A percentile compares a stretch with the other conserved stretches of the same genome.
These are phyloP conservation scores for Xylota sylvarum DNA, from an alignment of 2,888 invertebrate genomes.

Conservation along the genomic window DNA sequence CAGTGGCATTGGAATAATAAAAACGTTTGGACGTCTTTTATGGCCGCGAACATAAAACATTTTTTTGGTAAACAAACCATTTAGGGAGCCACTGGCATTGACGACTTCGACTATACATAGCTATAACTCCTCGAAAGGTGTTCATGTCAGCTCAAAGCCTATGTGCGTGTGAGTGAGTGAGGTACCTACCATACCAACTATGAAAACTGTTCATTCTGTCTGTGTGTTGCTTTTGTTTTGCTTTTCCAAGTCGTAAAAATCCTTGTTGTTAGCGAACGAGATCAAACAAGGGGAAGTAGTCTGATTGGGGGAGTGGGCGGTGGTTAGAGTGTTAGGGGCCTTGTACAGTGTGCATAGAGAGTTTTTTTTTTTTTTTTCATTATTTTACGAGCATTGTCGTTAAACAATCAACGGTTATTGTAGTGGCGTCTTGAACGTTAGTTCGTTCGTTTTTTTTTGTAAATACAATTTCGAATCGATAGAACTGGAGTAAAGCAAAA, in stretches of 20 bases:
- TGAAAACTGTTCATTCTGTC: constrained; percentile 51
- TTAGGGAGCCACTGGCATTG: constrained; percentile 62
- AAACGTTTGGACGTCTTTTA: constrained; percentile 66
- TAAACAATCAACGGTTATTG: constrained; percentile 77
- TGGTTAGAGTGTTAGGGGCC: constrained; percentile 10
- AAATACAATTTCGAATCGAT: constrained; percentile 62
- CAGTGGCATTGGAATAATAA: constrained; percentile 53
- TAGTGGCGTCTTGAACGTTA: constrained; percentile 72
- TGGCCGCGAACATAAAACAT: constrained; percentile 66
- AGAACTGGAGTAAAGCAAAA: not conserved
- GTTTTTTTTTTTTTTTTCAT: constrained; percentile 48
- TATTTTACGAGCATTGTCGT: constrained; percentile 71
- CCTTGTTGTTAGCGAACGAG: constrained; percentile 64
- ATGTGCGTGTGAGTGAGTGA: constrained; percentile 1
- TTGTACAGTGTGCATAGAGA: constrained; percentile 33
- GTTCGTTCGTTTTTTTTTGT: constrained; percentile 43
- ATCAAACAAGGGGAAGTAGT: constrained; percentile 26
- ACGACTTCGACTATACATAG: constrained; percentile 46
- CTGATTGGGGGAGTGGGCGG: constrained; percentile 33
- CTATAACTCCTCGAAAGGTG: constrained; percentile 56
- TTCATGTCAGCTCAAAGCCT: constrained; percentile 49
- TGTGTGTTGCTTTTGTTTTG: constrained; percentile 65
- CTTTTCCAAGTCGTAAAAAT: constrained; percentile 72
- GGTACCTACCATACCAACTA: constrained; percentile 37
- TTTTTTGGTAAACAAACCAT: constrained; percentile 73